Base-by-base conservation (phyloP, 2,888 invertebrate species). In the Lepidocyrtoides sp. region DNA sequence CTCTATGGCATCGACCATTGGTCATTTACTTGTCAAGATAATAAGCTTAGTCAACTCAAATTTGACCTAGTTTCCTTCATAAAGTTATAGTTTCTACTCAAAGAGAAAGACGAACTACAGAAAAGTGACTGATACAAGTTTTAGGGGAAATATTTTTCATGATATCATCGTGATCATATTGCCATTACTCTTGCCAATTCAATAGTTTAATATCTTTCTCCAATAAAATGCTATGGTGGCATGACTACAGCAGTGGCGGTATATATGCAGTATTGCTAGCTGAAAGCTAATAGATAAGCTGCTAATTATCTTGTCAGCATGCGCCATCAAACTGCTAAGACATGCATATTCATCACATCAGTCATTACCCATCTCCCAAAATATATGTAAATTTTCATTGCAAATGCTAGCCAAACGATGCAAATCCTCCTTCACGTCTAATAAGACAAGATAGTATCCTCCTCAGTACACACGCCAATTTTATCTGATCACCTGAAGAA, bases 271-370 rank as follows among this genome's bases (percentile, higher is more conserved):
- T 48, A 2, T 48, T 32, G 17, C 32, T 84, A 51, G 87, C 66
- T 44, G n/a, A 8, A 32, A 57, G 82, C 77, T 57, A 81, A 91
- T 54, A 60, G 48, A 79, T 72, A 32, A 41, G 36, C 83, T 91
- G 91, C 79, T 91, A 91, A 91, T 91, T 88, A 91, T 88, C 88
- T 88, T 91, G 88, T 91, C 91, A 91, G 60, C 84, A 88, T 88
- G n/a, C n/a, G n/a, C n/a, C n/a, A n/a, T n/a, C 85, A 69, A 77
- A 83, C 60, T 26, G 44, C 51, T 8, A 54, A 48, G 54, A 32
- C 48, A 48, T 41, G 51, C 57, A 60, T 32, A 81, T 77, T 77
- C 57, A 41, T 57, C 51, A 60, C n/a, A n/a, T n/a, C n/a, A n/a
- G n/a, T 60, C 32, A 60, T 48, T 51, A 7, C 51, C 12, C 23